Percentiles rank a stretch among this genome's conserved stretches.
These are phyloP conservation scores for Trichonephila inaurata DNA, from an alignment of 1,140 invertebrate genomes.

Conservation along the genomic window DNA sequence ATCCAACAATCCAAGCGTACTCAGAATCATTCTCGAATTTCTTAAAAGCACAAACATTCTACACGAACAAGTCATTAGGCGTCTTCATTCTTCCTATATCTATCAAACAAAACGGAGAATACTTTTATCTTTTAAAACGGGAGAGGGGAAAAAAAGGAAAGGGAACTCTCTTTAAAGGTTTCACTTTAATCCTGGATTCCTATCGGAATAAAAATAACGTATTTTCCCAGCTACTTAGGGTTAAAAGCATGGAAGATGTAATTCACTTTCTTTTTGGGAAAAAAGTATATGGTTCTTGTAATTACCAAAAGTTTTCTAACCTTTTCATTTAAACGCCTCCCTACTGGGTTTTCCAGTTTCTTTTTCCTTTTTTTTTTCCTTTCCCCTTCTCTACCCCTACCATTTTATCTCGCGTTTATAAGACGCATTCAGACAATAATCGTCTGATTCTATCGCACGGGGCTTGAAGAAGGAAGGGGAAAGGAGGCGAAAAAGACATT, in stretches of 20 bases:
- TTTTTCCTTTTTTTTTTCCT: neutral
- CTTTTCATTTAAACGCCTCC: neutral
- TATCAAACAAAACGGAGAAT: neutral
- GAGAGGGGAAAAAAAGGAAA: too few species aligned
- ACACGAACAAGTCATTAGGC: constrained; percentile 11
- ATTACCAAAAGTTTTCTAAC: constrained; percentile 14
- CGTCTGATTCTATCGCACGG: neutral
- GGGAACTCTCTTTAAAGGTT: neutral
- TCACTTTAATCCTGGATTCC: neutral
- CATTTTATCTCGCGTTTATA: neutral
- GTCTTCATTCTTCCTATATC: neutral
- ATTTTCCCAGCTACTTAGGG: neutral
- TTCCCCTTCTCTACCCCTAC: neutral
- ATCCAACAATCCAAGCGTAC: neutral
- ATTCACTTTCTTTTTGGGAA: neutral
- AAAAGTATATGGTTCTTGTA: neutral
- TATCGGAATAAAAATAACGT: neutral
- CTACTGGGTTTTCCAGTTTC: too few species aligned
- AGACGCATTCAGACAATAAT: constrained; percentile 3
- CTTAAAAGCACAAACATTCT: neutral
- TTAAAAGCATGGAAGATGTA: neutral
- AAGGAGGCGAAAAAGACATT: neutral
- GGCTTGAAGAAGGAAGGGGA: too few species aligned
- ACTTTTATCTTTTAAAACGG: neutral
- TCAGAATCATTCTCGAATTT: neutral